These are phyloP conservation scores for Brachypteracias leptosomus DNA, from an alignment of 2,113 vertebrate genomes.

Conservation along the genomic window DNA sequence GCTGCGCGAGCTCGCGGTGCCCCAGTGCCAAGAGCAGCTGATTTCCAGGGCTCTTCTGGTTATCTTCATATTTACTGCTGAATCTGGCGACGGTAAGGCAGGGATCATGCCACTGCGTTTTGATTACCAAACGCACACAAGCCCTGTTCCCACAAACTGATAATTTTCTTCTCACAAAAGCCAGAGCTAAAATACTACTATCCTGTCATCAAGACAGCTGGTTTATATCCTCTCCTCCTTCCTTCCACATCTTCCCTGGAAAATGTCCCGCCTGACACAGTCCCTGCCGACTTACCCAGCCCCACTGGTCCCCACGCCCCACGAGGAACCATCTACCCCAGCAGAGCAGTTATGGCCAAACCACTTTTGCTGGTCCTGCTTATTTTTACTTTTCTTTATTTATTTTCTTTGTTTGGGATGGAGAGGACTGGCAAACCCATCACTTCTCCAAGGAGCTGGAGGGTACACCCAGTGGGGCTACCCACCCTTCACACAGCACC, in stretches of 20 bases:
- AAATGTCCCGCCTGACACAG: neutral
- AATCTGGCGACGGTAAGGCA: neutral
- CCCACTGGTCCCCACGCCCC: rapidly evolving
- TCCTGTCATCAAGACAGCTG: constrained; percentile 26
- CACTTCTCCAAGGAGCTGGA: neutral
- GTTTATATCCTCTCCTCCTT: neutral
- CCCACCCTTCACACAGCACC: rapidly evolving
- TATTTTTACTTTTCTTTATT: neutral
- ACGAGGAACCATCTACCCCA: rapidly evolving
- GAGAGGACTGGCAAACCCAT: neutral
- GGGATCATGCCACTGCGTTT: neutral
- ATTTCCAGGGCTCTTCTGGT: neutral
- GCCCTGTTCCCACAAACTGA: neutral
- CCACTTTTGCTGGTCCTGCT: neutral
- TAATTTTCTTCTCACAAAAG: constrained; percentile 16
- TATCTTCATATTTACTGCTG: neutral
- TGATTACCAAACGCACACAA: neutral
- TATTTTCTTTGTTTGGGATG: neutral
- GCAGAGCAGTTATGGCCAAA: neutral
- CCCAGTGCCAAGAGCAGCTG: neutral
- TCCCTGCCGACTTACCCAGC: neutral
- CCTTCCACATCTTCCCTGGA: neutral
- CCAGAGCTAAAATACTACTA: neutral
- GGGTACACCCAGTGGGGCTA: rapidly evolving
- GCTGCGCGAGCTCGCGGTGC: rapidly evolving